phyloP scores from a whole-genome alignment of 2,888 invertebrate species.

The Teleogryllus oceanicus region DNA sequence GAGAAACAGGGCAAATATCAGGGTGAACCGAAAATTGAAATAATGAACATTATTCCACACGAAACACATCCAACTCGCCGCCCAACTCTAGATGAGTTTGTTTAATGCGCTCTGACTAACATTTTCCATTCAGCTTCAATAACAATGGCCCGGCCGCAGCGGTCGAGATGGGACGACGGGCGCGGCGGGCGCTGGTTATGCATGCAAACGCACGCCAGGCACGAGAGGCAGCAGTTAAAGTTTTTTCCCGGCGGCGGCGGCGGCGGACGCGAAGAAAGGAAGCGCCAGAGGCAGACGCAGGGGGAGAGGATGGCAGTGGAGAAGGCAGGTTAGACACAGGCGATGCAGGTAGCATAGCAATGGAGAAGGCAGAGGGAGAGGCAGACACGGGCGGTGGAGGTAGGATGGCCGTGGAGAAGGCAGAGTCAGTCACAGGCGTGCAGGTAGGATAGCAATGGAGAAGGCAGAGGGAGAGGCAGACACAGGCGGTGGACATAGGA shows the following conservation, averaged over 20 bases:
- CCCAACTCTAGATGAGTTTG: conserved; percentile 5
- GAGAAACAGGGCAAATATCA: too few species aligned
- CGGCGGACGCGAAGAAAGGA: too few species aligned
- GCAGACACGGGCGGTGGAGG: too few species aligned
- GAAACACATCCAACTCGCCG: neutral
- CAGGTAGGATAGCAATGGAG: too few species aligned
- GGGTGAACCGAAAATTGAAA: neutral
- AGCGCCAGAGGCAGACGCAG: too few species aligned
- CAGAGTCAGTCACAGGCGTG: too few species aligned
- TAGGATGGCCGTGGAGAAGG: too few species aligned
- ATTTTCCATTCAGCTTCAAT: neutral
- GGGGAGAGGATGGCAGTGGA: too few species aligned
- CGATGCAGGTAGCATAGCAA: rapidly evolving
- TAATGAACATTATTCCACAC: neutral
- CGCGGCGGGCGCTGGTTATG: neutral
- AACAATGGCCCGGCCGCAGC: neutral
- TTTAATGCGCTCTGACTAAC: neutral
- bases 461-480: too few species aligned
- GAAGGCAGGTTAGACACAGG: too few species aligned
- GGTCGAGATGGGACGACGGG: neutral
- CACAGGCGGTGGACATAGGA: too few species aligned
- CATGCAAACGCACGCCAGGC: conserved; percentile 4
- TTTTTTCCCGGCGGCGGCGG: neutral
- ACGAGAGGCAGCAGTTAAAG: neutral
- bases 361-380: too few species aligned